phyloP scores from a whole-genome alignment of 2,113 vertebrate species.

The Calidris pugnax region DNA sequence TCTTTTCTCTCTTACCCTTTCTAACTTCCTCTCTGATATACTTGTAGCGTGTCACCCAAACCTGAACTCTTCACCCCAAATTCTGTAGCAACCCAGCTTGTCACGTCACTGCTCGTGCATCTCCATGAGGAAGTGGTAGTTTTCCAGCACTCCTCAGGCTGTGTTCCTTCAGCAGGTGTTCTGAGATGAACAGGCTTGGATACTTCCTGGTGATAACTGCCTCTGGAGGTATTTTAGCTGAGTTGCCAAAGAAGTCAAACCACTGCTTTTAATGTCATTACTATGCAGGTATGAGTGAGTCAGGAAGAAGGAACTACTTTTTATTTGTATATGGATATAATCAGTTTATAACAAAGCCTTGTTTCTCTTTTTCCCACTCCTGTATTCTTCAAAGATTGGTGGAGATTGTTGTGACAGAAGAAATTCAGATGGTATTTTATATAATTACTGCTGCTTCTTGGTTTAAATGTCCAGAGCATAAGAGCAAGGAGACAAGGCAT shows the following conservation, averaged over 20 bases:
- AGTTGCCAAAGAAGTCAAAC: neutral
- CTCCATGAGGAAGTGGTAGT: neutral
- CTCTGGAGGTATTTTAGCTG: neutral
- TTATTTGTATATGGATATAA: neutral
- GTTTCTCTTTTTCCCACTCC: neutral
- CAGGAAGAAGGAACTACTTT: neutral
- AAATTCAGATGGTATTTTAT: neutral
- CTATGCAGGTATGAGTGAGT: neutral
- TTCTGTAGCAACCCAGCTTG: neutral
- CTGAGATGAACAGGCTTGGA: neutral
- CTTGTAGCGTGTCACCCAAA: neutral
- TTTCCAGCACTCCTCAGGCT: neutral
- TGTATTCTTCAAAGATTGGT: neutral
- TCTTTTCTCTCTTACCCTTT: neutral
- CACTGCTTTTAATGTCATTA: neutral
- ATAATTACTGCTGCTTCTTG: neutral
- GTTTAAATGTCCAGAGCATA: neutral
- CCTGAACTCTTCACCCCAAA: neutral
- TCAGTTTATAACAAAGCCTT: neutral
- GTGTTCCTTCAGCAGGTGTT: neutral
- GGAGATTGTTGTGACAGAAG: neutral
- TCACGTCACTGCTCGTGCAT: neutral
- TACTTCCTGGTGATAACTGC: neutral
- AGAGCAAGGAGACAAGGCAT: neutral
- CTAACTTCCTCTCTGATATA: rapidly evolving